A percentile compares a stretch with the other conserved stretches of the same genome.
These are phyloP conservation scores for Eupithecia subfuscata DNA, from an alignment of 2,888 invertebrate species.

Conservation along the genomic window DNA sequence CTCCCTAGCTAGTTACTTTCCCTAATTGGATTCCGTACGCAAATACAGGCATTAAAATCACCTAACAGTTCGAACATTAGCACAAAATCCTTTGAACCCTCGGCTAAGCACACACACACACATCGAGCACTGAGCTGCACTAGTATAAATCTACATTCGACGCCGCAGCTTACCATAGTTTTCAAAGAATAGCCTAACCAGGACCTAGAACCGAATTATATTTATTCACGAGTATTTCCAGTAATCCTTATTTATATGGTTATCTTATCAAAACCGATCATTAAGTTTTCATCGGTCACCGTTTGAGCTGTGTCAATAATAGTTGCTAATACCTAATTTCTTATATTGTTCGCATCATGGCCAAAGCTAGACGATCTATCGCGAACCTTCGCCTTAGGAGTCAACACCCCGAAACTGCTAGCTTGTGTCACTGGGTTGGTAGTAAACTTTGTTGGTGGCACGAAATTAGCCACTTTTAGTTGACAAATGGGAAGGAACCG, in stretches of 20 bases:
- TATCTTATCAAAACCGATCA: neutral
- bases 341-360: neutral
- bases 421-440: too few species aligned
- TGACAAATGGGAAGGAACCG: too few species aligned
- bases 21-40: neutral
- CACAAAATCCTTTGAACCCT: constrained; percentile 21
- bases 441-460: too few species aligned
- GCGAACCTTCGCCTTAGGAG: neutral
- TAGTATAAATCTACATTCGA: constrained; percentile 22
- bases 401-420: neutral
- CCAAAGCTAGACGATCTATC: neutral
- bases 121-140: constrained; percentile 9
- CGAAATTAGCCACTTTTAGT: too few species aligned
- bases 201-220: neutral
- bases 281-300: neutral
- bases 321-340: neutral
- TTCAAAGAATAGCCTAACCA: neutral
- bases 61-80: constrained; percentile 8
- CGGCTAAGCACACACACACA: constrained; percentile 9
- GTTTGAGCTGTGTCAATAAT: neutral
- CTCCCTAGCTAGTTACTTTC: neutral
- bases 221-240: neutral
- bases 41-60: constrained; percentile 4
- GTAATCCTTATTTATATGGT: neutral
- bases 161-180: constrained; percentile 5